phyloP scores from a whole-genome alignment of 2,888 invertebrate genomes.

The Drosophila birchii region DNA sequence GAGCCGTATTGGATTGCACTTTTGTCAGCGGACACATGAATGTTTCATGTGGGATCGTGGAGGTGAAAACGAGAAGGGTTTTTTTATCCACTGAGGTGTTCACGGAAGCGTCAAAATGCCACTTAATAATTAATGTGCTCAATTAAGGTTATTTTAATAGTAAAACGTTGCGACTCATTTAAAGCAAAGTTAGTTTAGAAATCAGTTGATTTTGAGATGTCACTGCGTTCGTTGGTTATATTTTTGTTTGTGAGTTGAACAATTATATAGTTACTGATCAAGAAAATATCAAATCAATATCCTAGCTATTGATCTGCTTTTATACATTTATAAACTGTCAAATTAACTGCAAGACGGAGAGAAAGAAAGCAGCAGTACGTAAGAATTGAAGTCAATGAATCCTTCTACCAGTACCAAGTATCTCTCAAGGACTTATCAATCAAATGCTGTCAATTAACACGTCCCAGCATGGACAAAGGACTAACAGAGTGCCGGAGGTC shows the following conservation, averaged over 20 bases:
- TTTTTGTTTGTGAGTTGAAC: constrained; percentile 6
- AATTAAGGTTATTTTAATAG: constrained; percentile 68
- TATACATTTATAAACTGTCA: constrained; percentile 15
- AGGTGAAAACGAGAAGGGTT: not conserved
- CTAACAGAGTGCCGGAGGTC: constrained; percentile 41
- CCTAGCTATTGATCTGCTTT: constrained; percentile 26
- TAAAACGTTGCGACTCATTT: constrained; percentile 42
- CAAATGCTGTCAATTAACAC: constrained; percentile 60
- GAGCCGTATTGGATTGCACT: constrained; percentile 39
- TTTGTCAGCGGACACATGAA: constrained; percentile 22
- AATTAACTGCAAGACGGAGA: constrained; percentile 39
- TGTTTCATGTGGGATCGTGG: not conserved
- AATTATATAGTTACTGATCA: not conserved
- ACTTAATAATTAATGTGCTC: constrained; percentile 31
- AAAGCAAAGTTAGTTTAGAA: not conserved
- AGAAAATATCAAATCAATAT: not conserved
- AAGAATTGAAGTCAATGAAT: not conserved
- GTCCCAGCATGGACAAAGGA: constrained; percentile 55
- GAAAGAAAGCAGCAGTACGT: constrained; percentile 62
- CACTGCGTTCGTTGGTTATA: not conserved
- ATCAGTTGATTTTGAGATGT: constrained; percentile 18
- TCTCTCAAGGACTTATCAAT: constrained; percentile 31
- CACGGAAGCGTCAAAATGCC: constrained; percentile 22
- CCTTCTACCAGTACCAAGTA: not conserved
- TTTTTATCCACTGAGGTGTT: constrained; percentile 19